Base-by-base conservation (phyloP, 2,797 vertebrate genomes). In the Sarcoramphus papa region DNA sequence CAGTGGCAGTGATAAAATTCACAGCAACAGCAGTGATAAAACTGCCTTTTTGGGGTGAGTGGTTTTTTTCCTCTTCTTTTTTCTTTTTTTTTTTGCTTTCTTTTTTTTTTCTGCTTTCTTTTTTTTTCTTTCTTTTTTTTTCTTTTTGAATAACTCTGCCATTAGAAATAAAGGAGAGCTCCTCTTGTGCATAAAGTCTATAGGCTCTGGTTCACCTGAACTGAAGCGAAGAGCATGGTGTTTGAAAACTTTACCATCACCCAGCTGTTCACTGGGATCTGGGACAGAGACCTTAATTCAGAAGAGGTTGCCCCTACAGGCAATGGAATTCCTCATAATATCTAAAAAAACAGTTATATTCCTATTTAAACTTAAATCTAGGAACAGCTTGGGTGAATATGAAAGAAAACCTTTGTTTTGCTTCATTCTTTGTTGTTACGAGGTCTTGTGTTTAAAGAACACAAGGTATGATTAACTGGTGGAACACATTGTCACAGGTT, bases 11-110 rank as follows among this genome's bases (percentile, higher is more conserved):
- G 50, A 53, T n/a, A 63, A 86, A 78, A 74, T 51, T 83, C 63
- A 83, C 22, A 78, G 31, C 25, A 82, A 62, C 9, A 27, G 28
- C 47, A 90, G 31, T 43, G 47, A 67, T 77, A 62, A 59, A 47
- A 51, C 9, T 47, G 31, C 20, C 31, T 69, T 74, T 84, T 74
- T 21, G 12, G 25, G 5, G 31, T 69, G 10, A 2, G n/a, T 35
- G 12, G 16, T 1, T 1, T 13, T 48, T 53, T 33, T 21, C 10
- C 2, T 13, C 12, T 28, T 31, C 7, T 43, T 6, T 24, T 43
- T 19, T 20, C 6, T 43, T 14, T 13, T 6, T 4, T 10, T 6
- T 1, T 4, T 10, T 37, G 37, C 37, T 37, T 37, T 37, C 37
- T n/a, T 53, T 14, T 47, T n/a, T 57, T 19, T 53, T 72, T 5